Conservation (phyloP, 2,113 vertebrate genomes). For the Dasyornis broadbenti region DNA sequence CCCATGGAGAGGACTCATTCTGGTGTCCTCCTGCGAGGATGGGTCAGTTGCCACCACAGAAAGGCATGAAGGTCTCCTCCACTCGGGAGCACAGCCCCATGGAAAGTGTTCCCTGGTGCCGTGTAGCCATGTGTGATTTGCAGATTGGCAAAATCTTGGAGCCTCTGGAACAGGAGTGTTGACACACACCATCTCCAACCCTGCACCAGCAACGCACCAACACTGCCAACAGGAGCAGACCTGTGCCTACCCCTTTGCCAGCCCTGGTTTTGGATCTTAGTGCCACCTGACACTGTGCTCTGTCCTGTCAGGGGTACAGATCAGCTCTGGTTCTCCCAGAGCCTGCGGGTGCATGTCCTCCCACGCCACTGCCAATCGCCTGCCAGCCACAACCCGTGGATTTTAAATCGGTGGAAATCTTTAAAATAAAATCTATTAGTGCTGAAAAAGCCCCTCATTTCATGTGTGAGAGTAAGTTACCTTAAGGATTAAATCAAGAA, state of each 20-base stretch:
- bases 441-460: neutral
- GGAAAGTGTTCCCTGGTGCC: neutral
- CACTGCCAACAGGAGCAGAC: neutral
- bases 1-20: neutral
- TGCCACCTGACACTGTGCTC: neutral
- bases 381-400: neutral
- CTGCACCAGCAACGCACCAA: neutral
- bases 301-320: rapidly evolving
- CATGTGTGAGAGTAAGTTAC: neutral
- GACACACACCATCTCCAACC: neutral
- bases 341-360: rapidly evolving
- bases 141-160: neutral
- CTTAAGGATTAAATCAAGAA: neutral
- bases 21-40: neutral
- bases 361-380: neutral
- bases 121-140: neutral
- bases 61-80: neutral
- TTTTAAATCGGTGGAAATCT: neutral
- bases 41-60: neutral
- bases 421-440: neutral
- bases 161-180: neutral
- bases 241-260: neutral
- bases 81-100: neutral
- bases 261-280: neutral
- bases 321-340: neutral